Evolutionary conservation across 2,888 invertebrate genomes (phyloP), one percentile per base, ranked within the genome.

Genomic region (Xanthia icteritia): DNA sequence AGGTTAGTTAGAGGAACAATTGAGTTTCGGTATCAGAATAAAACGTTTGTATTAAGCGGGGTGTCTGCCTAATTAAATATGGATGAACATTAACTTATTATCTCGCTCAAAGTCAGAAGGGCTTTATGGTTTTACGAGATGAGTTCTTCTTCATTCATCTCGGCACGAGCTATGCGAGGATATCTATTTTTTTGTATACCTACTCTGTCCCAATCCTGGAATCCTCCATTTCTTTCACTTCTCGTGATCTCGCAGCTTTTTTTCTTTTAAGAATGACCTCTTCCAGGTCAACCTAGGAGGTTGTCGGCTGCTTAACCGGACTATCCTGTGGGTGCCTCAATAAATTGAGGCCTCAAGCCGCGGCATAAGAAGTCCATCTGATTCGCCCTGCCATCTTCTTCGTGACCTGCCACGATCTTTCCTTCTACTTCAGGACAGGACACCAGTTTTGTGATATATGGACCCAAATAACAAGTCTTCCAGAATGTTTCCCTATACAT

Each of bases 1-100:
- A 73, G 70, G 67, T 73, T 74, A 73, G 67, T 73, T 74, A 73
- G 73, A 71, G 65, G 51, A 67, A 64, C 63, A 83, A 75, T 77
- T 65, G 58, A 73, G 58, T 78, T 80, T 64, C 23, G 17, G 70
- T 51, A 67, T 65, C 27, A n/a, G 39, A 68, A 64, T 71, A 71
- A 73, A 74, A 61, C 13, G 58, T 48, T 65, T 77, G 27, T 42
- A 56, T 58, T 20, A 64, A 54, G 63, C 27, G 27, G 27, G n/a
- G 42, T 60, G 65, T 45, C 36, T 48, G 27, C 27, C 0, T 65
- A 54, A 78, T 82, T 70, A 70, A 79, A 78, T 70, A 79, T 67
- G 51, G 56, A 70, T 63, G 61, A 27, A 51, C 51, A 69, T 78
- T 70, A 82, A 36, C 61, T 76, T 36, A 81, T 81, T 76, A 81